phyloP scores from a whole-genome alignment of 2,888 invertebrate genomes.

The Stomorhina lunata region DNA sequence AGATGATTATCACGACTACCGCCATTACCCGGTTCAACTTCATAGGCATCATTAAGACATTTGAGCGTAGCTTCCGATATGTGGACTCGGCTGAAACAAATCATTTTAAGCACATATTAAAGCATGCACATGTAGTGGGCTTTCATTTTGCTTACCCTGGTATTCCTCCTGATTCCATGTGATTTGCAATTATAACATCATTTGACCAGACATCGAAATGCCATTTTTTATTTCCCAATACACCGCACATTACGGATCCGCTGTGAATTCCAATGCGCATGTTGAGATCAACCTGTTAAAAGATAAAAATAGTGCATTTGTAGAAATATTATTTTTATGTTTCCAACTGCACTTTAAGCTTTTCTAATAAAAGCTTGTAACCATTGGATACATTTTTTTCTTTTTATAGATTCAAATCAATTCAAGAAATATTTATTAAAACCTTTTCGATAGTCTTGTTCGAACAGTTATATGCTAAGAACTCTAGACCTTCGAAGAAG shows the following conservation, averaged over 20 bases:
- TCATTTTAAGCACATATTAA: neutral
- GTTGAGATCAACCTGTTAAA: conserved; percentile 90
- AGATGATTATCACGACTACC: conserved; percentile 91
- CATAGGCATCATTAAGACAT: conserved; percentile 92
- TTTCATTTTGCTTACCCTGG: conserved; percentile 87
- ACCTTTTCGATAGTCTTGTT: no score
- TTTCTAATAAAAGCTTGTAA: no score
- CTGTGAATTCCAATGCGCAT: conserved; percentile 99
- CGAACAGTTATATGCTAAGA: no score
- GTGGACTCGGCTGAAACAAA: conserved; percentile 89
- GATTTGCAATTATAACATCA: conserved; percentile 97
- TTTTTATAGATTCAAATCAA: no score
- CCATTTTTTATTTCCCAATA: conserved; percentile 94
- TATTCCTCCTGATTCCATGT: conserved; percentile 97
- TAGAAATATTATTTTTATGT: no score
- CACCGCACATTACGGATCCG: conserved; percentile 97
- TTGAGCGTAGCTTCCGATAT: conserved; percentile 94
- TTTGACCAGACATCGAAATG: conserved; percentile 96
- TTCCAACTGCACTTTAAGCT: no score
- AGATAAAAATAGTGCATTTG: neutral
- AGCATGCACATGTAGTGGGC: no score
- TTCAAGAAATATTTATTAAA: no score
- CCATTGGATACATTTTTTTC: no score
- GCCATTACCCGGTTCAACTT: conserved; percentile 95
- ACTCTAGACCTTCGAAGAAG: no score